Conservation (phyloP, 2,888 invertebrate species). For the Athalia circularis region DNA sequence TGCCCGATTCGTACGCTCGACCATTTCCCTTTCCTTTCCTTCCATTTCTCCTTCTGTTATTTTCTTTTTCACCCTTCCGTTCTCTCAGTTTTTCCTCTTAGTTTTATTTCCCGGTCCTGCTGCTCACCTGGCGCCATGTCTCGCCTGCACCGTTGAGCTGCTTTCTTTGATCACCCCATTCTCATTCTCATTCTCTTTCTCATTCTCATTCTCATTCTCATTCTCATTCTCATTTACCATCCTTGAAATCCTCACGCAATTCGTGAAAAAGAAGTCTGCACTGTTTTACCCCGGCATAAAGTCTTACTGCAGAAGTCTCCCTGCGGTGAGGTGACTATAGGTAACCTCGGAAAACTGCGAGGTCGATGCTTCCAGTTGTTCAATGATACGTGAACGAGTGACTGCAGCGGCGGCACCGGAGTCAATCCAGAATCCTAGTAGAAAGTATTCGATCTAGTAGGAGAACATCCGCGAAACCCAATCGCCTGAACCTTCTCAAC, state of each 20-base stretch:
- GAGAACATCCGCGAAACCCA: slow-evolving; percentile 29
- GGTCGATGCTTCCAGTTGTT: slow-evolving; percentile 35
- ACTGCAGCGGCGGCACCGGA: neutral
- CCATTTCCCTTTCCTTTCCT: slow-evolving; percentile 15
- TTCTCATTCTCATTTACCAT: slow-evolving; percentile 42
- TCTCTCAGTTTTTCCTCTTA: too few relatives aligned
- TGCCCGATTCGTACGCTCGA: neutral
- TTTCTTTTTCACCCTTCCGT: neutral
- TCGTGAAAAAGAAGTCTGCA: slow-evolving; percentile 27
- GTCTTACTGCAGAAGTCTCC: slow-evolving; percentile 5
- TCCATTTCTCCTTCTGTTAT: neutral
- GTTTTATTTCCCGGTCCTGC: neutral
- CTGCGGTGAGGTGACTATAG: slow-evolving; percentile 23
- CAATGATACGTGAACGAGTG: slow-evolving; percentile 41
- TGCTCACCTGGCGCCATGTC: slow-evolving; percentile 12
- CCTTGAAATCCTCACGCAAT: slow-evolving; percentile 30
- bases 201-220: slow-evolving; percentile 30
- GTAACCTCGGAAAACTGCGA: slow-evolving; percentile 38
- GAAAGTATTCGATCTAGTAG: slow-evolving; percentile 27
- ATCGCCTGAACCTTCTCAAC: slow-evolving; percentile 30
- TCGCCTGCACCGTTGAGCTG: neutral
- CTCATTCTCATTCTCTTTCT: neutral
- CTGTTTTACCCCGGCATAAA: neutral
- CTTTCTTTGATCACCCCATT: slow-evolving; percentile 36
- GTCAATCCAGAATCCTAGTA: slow-evolving; percentile 12